phyloP scores from a whole-genome alignment of 2,888 invertebrate genomes.

The Nezara viridula region DNA sequence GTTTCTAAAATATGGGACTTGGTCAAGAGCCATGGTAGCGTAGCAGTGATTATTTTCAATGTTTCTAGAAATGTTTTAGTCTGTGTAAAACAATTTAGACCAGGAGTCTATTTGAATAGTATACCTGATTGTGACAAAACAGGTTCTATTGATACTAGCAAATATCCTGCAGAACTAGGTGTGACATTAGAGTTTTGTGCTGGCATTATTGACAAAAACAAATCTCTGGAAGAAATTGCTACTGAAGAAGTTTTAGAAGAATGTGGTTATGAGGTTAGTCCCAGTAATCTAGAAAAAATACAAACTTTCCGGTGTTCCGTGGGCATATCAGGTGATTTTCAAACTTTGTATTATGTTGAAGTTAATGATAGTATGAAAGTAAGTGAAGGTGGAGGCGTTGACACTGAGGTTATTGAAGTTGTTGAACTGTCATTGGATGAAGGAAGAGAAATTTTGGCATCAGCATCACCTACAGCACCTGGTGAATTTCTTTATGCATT shows the following conservation, averaged over 20 bases:
- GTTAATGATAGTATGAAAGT: slow-evolving; percentile 87
- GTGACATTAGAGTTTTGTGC: slow-evolving; percentile 94
- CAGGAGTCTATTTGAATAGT: slow-evolving; percentile 83
- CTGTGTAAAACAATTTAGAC: slow-evolving; percentile 93
- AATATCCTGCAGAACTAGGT: slow-evolving; percentile 81
- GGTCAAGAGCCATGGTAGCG: slow-evolving; percentile 76
- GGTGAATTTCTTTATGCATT: slow-evolving; percentile 81
- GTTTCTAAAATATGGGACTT: slow-evolving; percentile 85
- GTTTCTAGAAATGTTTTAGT: slow-evolving; percentile 81
- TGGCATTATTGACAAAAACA: slow-evolving; percentile 90
- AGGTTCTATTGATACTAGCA: slow-evolving; percentile 74
- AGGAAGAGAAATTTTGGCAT: slow-evolving; percentile 73
- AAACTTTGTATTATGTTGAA: slow-evolving; percentile 90
- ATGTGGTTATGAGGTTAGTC: slow-evolving; percentile 90
- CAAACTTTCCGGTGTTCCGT: slow-evolving; percentile 81
- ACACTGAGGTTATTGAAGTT: slow-evolving; percentile 89
- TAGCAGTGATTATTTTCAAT: slow-evolving; percentile 87
- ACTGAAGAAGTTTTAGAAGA: slow-evolving; percentile 92
- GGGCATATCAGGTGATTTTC: slow-evolving; percentile 82
- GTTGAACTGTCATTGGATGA: slow-evolving; percentile 87
- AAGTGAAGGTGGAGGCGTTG: slow-evolving; percentile 84
- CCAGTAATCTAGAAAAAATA: slow-evolving; percentile 76
- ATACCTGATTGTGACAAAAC: slow-evolving; percentile 73
- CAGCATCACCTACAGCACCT: slow-evolving; percentile 9
- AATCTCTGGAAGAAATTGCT: slow-evolving; percentile 82